Evolutionary conservation across 1,140 invertebrate species (phyloP).

Genomic region (Globodera ellingtonae): DNA sequence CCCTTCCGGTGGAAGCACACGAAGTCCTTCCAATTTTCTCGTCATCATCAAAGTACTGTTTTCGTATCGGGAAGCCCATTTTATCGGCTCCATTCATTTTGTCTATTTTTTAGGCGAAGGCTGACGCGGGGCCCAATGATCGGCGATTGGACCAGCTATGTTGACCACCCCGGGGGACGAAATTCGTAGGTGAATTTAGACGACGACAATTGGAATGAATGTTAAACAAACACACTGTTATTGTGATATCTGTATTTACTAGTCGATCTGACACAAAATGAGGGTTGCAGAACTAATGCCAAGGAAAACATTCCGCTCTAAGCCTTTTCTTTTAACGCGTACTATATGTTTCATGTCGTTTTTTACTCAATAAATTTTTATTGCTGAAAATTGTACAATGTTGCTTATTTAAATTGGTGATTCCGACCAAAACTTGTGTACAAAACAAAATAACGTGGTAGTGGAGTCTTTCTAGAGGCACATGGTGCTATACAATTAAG

Average conservation of each 20-base stretch:
- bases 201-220: no score
- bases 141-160: constrained; percentile 53
- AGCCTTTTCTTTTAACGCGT: no score
- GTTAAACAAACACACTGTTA: not conserved
- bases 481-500: no score
- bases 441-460: no score
- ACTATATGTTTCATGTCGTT: no score
- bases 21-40: constrained; percentile 63
- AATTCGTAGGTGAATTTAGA: not conserved
- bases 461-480: no score
- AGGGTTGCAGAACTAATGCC: no score
- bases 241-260: not conserved
- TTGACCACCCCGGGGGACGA: not conserved
- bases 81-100: not conserved
- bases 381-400: no score
- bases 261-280: not conserved
- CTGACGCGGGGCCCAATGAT: constrained; percentile 55
- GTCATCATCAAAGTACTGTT: constrained; percentile 47
- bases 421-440: no score
- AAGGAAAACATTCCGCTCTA: no score
- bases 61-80: constrained; percentile 33
- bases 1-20: constrained; percentile 60
- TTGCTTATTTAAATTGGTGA: no score
- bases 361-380: no score
- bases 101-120: constrained; percentile 56